A percentile compares a stretch with the other conserved stretches of the same genome.
These are phyloP conservation scores for Aphaenogaster floridana DNA, from an alignment of 1,140 invertebrate genomes.

Conservation along the genomic window DNA sequence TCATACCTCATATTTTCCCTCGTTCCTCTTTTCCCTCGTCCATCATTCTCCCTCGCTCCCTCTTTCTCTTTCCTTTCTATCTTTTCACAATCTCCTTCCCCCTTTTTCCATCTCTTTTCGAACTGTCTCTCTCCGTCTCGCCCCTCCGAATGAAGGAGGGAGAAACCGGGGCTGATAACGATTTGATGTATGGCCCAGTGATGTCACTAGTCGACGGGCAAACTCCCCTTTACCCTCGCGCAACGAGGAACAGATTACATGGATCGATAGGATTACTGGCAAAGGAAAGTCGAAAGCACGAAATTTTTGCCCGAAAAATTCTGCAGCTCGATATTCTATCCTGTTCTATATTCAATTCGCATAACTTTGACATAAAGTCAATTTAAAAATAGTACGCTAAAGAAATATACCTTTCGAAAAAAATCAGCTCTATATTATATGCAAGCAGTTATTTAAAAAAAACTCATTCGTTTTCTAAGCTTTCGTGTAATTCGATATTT, in stretches of 20 bases:
- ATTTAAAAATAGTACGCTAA: not conserved
- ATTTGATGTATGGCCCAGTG: constrained; percentile 82
- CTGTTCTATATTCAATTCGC: not conserved
- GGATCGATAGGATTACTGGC: constrained; percentile 80
- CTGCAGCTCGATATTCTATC: not conserved
- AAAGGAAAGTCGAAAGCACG: constrained; percentile 74
- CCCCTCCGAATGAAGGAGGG: constrained; percentile 64
- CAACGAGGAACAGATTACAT: constrained; percentile 79
- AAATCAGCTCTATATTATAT: not conserved
- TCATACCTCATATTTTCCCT: constrained; percentile 22
- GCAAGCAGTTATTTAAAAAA: not conserved
- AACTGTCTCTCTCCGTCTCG: constrained; percentile 30
- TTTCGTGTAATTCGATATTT: not conserved
- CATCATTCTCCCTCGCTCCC: constrained; percentile 52
- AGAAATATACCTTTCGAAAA: constrained; percentile 24
- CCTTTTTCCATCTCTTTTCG: constrained; percentile 64
- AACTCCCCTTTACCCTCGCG: constrained; percentile 55
- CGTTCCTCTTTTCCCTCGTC: constrained; percentile 45
- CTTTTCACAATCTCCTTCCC: constrained; percentile 62
- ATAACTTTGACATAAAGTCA: not conserved
- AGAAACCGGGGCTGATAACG: constrained; percentile 78
- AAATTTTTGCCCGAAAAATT: constrained; percentile 53
- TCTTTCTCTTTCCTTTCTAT: constrained; percentile 68
- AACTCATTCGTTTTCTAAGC: not conserved
- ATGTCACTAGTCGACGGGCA: constrained; percentile 78